These are phyloP conservation scores for Ellobium chinense DNA, from an alignment of 2,888 invertebrate genomes.

Conservation along the genomic window DNA sequence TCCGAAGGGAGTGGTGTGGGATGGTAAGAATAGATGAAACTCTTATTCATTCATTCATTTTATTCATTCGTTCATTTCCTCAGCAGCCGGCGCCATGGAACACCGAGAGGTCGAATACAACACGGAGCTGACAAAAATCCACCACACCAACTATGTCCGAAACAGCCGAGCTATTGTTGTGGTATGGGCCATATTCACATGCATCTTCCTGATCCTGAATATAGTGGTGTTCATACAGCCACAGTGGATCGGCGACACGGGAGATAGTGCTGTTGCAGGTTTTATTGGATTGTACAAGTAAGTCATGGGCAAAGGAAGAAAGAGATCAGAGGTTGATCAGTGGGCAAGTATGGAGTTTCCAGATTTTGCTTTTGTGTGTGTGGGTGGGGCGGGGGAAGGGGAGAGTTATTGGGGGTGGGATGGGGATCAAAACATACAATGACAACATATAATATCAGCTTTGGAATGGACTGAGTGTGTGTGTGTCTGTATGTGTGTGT, in stretches of 20 bases:
- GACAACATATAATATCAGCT: too few relatives aligned
- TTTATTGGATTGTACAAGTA: constrained; percentile 94
- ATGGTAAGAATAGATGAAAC: too few relatives aligned
- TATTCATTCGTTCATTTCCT: not conserved
- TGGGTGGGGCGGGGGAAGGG: too few relatives aligned
- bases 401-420: too few relatives aligned
- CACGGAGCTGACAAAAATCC: constrained; percentile 67
- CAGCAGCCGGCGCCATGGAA: constrained; percentile 35
- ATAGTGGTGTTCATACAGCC: constrained; percentile 97
- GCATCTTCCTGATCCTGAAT: constrained; percentile 97
- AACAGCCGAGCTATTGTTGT: constrained; percentile 90
- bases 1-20: too few relatives aligned
- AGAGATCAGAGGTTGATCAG: not conserved
- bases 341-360: too few relatives aligned
- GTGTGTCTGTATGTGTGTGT: too few relatives aligned
- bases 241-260: constrained; percentile 80
- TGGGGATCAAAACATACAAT: too few relatives aligned
- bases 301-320: not conserved
- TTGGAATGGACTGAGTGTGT: too few relatives aligned
- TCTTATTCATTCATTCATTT: not conserved
- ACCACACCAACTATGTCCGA: constrained; percentile 76
- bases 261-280: constrained; percentile 88
- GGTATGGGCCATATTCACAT: constrained; percentile 97
- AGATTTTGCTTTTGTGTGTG: too few relatives aligned
- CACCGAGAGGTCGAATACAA: constrained; percentile 64